phyloP scores from a whole-genome alignment of 2,888 invertebrate genomes.

The Ophion costatus region DNA sequence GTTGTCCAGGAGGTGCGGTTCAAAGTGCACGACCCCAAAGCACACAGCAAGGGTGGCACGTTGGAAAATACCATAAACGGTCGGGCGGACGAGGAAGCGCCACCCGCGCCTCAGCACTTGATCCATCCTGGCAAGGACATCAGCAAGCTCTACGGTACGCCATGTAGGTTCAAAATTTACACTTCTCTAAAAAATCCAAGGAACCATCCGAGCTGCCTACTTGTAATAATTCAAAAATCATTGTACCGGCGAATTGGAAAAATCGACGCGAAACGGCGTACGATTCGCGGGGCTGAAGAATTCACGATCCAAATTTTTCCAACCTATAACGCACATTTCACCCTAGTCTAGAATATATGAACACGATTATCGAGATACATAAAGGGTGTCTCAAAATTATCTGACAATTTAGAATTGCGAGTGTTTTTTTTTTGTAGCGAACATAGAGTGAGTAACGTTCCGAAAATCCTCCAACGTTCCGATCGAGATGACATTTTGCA shows the following conservation, averaged over 20 bases:
- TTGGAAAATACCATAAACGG: slow-evolving; percentile 96
- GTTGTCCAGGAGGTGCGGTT: slow-evolving; percentile 96
- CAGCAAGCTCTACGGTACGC: slow-evolving; percentile 91
- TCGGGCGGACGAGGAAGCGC: slow-evolving; percentile 87
- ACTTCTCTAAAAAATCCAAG: slow-evolving; percentile 64
- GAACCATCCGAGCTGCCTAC: slow-evolving; percentile 69
- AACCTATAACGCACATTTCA: slow-evolving; percentile 63
- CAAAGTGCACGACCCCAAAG: slow-evolving; percentile 97
- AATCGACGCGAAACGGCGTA: slow-evolving; percentile 14
- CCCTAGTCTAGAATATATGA: slow-evolving; percentile 57
- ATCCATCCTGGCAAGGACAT: slow-evolving; percentile 96
- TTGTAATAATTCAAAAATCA: slow-evolving; percentile 64
- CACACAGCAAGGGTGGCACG: slow-evolving; percentile 96
- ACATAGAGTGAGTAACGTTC: no score
- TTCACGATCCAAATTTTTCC: slow-evolving; percentile 57
- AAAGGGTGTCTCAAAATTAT: no score
- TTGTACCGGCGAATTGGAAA: slow-evolving; percentile 8
- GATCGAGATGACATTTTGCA: no score
- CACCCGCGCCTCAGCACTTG: slow-evolving; percentile 90
- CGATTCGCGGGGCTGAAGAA: slow-evolving; percentile 40
- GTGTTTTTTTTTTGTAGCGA: not conserved
- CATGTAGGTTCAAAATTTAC: slow-evolving; percentile 70
- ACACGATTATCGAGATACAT: slow-evolving; percentile 30
- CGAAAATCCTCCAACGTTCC: no score
- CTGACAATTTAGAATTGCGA: no score